Evolutionary conservation across 2,888 invertebrate genomes (phyloP).

Genomic region (Coenonympha arcania): DNA sequence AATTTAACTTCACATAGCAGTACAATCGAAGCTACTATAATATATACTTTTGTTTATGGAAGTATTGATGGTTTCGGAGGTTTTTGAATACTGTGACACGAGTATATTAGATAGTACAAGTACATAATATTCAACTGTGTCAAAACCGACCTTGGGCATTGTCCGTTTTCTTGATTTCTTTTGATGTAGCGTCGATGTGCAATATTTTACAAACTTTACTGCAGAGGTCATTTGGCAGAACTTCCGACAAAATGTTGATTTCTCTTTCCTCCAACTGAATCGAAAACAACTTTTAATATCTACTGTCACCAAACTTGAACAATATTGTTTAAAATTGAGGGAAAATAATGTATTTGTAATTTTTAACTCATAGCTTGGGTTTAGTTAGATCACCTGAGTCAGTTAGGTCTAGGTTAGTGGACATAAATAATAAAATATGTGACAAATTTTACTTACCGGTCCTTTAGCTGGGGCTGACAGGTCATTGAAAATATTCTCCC

Average conservation of each 20-base stretch:
- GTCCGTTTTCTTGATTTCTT: conserved; percentile 22
- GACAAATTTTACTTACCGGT: conserved; percentile 35
- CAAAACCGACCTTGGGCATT: conserved; percentile 40
- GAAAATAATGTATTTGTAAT: background rate
- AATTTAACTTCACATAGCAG: conserved; percentile 25
- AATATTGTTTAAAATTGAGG: background rate
- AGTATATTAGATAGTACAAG: no score
- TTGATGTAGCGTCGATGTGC: conserved; percentile 37
- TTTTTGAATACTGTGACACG: no score
- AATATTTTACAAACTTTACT: conserved; percentile 54
- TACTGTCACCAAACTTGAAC: background rate
- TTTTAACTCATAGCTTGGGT: background rate
- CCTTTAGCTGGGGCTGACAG: conserved; percentile 34
- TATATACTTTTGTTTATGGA: no score
- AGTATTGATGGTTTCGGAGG: no score
- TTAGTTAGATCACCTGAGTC: no score
- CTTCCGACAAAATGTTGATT: conserved; percentile 46
- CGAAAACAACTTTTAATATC: background rate
- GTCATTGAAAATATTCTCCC: conserved; percentile 47
- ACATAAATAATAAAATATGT: background rate
- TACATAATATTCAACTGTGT: no score
- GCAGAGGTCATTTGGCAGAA: conserved; percentile 53
- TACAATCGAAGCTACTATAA: background rate
- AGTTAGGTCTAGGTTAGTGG: no score
- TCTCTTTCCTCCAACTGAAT: conserved; percentile 40